Base-by-base conservation (phyloP, 2,113 vertebrate genomes). In the Podarcis cretensis region DNA sequence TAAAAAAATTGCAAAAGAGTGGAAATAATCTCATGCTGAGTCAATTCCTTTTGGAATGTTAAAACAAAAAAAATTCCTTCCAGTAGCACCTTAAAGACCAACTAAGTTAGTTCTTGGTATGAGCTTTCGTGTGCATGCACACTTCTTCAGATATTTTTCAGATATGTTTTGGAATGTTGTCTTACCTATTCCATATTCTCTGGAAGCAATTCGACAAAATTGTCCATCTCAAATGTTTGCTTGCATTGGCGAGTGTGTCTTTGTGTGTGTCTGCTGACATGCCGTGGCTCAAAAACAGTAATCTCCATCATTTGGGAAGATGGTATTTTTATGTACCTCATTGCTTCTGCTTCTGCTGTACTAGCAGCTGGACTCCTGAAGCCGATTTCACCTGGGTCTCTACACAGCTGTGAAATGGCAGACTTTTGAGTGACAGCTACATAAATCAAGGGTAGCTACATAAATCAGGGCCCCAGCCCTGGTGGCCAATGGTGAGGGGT, bases 371-470 rank as follows among this genome's bases (percentile, higher is more conserved):
- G 81, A 76, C 83, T 91, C 81, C 89, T 90, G 77, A 84, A 90
- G 78, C 57, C 87, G 87, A 88, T 93, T 94, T 95, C 92, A 87
- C 87, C 92, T 84, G 76, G 87, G 89, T 91, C 87, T 86, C 48
- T 85, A 89, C 88, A 83, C 8, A 85, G 83, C 89, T 94, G 84
- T 91, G 86, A 85, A 82, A 92, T 69, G 85, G 90, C 84, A 92
- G 94, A 85, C 78, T 37, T 94, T 92, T 86, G 78, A 80, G 80
- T 92, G 76, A 76, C 86, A 90, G 32, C 83, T 68, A 66, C 73
- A 85, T 77, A 66, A 66, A 91, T 40, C 48, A 86, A 27, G 65
- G 25, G n/a, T 18, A 35, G 75, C 90, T 82, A 71, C 9, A 48
- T 48, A 2, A 48, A 2, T 48, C 48, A 2, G 48, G 48, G 48